These are phyloP conservation scores for Criorhina ranunculi DNA, from an alignment of 2,888 invertebrate species.

Conservation along the genomic window DNA sequence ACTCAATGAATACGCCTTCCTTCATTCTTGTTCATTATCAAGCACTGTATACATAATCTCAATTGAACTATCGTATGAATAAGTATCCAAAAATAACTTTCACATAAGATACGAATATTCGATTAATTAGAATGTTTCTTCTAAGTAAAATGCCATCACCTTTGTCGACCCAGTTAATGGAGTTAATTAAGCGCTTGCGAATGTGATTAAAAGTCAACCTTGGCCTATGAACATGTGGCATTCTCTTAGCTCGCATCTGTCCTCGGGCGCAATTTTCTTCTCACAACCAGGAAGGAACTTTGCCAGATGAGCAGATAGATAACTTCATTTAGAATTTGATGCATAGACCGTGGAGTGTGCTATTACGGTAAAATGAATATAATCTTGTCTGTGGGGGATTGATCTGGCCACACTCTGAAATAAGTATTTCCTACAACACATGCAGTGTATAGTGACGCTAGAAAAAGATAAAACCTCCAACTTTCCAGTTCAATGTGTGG, in stretches of 20 bases:
- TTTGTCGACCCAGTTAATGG: conserved; percentile 51
- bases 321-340: conserved; percentile 46
- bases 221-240: conserved; percentile 57
- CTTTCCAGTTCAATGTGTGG: conserved; percentile 67
- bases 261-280: conserved; percentile 50
- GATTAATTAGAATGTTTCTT: conserved; percentile 28
- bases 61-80: background rate
- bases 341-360: conserved; percentile 22
- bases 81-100: background rate
- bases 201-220: conserved; percentile 70
- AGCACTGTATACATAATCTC: background rate
- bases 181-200: conserved; percentile 68
- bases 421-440: conserved; percentile 48
- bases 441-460: background rate
- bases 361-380: conserved; percentile 47
- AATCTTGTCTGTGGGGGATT: conserved; percentile 22
- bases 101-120: conserved; percentile 14
- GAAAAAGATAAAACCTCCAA: conserved; percentile 9
- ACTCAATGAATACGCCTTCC: background rate
- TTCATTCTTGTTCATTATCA: background rate
- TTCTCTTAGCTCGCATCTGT: background rate
- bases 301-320: conserved; percentile 42
- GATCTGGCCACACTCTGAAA: conserved; percentile 13
- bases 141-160: conserved; percentile 37
- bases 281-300: conserved; percentile 54